Conservation (phyloP, 1,140 invertebrate species). For the Cydia fagiglandana region DNA sequence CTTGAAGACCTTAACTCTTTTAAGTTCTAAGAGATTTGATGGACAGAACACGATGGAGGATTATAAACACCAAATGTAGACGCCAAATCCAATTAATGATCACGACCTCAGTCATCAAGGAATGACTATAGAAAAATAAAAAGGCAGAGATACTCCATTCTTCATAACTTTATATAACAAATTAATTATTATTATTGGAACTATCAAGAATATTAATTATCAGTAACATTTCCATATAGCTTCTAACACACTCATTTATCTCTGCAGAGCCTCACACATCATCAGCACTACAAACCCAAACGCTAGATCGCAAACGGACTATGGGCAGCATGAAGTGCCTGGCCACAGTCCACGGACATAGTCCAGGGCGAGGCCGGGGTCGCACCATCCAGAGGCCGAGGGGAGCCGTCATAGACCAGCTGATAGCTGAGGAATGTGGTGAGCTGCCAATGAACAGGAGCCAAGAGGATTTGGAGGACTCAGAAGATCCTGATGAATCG, state of each 20-base stretch:
- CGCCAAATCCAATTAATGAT: too few species aligned
- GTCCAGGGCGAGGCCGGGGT: conserved; percentile 50
- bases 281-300: conserved; percentile 68
- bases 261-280: conserved; percentile 67
- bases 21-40: too few species aligned
- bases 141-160: too few species aligned
- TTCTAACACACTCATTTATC: conserved; percentile 19
- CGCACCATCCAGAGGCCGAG: conserved; percentile 61
- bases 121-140: too few species aligned
- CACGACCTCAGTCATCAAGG: too few species aligned
- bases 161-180: too few species aligned
- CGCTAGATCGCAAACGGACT: conserved; percentile 63
- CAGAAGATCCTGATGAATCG: conserved; percentile 71
- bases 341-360: conserved; percentile 61
- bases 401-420: conserved; percentile 65
- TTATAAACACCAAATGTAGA: too few species aligned
- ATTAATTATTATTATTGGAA: neutral
- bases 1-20: too few species aligned
- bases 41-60: too few species aligned
- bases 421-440: conserved; percentile 73
- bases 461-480: conserved; percentile 68
- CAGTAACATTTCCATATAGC: neutral
- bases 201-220: too few species aligned
- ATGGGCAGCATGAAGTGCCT: conserved; percentile 56
- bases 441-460: conserved; percentile 60